Conservation (phyloP, 2,888 invertebrate genomes). For the Phania funesta region DNA sequence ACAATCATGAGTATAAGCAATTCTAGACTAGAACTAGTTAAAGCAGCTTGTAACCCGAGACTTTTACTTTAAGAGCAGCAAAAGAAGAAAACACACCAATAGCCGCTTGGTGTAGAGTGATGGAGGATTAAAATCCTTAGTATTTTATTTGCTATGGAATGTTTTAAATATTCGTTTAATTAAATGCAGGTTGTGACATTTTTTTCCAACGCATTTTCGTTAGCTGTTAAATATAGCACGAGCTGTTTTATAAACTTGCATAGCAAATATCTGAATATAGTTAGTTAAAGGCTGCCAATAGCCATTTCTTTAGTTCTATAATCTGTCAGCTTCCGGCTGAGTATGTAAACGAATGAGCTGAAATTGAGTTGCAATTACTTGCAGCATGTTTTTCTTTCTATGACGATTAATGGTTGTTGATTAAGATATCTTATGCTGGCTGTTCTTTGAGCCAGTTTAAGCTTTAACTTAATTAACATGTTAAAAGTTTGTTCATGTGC, state of each 20-base stretch:
- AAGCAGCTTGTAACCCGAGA: slow-evolving; percentile 42
- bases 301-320: slow-evolving; percentile 11
- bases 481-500: slow-evolving; percentile 25
- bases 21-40: slow-evolving; percentile 29
- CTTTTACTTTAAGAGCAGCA: background rate
- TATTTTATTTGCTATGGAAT: slow-evolving; percentile 16
- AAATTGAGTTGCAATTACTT: slow-evolving; percentile 42
- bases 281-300: background rate
- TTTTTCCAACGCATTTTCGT: slow-evolving; percentile 54
- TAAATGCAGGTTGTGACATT: slow-evolving; percentile 62
- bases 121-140: slow-evolving; percentile 43
- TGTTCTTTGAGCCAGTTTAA: slow-evolving; percentile 29
- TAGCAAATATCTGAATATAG: background rate
- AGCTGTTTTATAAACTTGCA: slow-evolving; percentile 7
- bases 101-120: slow-evolving; percentile 12
- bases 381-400: slow-evolving; percentile 11
- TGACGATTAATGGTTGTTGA: slow-evolving; percentile 60
- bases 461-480: slow-evolving; percentile 66
- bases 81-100: background rate
- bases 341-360: slow-evolving; percentile 33
- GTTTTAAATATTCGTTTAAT: slow-evolving; percentile 53
- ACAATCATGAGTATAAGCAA: slow-evolving; percentile 34
- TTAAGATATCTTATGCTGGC: slow-evolving; percentile 43
- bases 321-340: slow-evolving; percentile 38
- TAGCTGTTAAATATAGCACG: slow-evolving; percentile 45